Conservation (phyloP, 2,888 invertebrate species). For the Caenorhabditis zanzibari region DNA sequence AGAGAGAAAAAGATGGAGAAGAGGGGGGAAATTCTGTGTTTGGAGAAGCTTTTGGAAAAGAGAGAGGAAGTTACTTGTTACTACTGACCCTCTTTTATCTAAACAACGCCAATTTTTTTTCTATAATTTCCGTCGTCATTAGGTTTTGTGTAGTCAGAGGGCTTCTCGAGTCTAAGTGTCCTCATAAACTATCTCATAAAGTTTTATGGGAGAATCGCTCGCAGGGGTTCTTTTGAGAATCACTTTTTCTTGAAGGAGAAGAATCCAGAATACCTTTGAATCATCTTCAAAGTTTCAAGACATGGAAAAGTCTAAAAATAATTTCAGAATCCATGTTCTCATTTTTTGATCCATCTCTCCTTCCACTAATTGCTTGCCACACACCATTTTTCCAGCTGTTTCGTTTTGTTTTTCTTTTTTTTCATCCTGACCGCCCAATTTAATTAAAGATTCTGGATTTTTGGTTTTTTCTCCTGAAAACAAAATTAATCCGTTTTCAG, state of each 20-base stretch:
- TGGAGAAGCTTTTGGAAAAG: constrained; percentile 13
- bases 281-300: too few species aligned
- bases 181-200: constrained; percentile 1
- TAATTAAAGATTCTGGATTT: background rate
- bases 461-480: background rate
- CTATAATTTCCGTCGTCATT: constrained; percentile 3
- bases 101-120: constrained; percentile 13
- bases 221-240: background rate
- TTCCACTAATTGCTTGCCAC: constrained; percentile 20
- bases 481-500: background rate
- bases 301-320: background rate
- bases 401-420: constrained; percentile 17
- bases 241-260: too few species aligned
- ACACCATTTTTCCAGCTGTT: constrained; percentile 4
- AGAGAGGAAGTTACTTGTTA: constrained; percentile 44
- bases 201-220: background rate
- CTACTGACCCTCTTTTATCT: constrained; percentile 20
- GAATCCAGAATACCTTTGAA: too few species aligned
- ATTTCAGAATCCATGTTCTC: constrained; percentile 3
- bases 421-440: background rate
- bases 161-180: background rate
- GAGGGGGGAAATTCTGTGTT: constrained; percentile 22
- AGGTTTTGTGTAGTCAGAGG: background rate
- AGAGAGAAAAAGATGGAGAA: constrained; percentile 5
- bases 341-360: constrained; percentile 14